Base-by-base conservation (phyloP, 2,113 vertebrate genomes). In the Patagioenas fasciata region DNA sequence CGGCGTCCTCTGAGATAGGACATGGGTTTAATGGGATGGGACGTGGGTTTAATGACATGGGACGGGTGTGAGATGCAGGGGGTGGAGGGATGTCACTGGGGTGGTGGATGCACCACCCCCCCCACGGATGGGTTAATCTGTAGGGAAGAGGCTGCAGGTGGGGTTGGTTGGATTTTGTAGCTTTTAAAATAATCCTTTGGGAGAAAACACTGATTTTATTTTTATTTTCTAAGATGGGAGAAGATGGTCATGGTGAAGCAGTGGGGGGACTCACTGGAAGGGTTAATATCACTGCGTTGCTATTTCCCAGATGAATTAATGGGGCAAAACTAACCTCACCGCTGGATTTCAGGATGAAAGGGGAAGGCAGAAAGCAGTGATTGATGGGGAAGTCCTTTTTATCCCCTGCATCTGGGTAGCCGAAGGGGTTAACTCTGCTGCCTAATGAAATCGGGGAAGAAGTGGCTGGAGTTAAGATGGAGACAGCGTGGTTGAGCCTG, bases 381-480 rank as follows among this genome's bases (percentile, higher is more conserved):
- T 3, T 8, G 42, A 17, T 42, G 42, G 60, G 44, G 50, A 38
- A 42, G 69, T 26, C 17, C 8, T 71, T 44, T 17, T 18, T 11
- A 13, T 5, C 11, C 42, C 24, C 18, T 2, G 3, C 23, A 7
- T 18, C 10, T n/a, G 38, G 11, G 40, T 79, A 16, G 48, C 32
- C 5, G 79, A 89, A 84, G 73, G 91, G 89, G 85, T 92, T 95
- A 95, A 95, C 62, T n/a, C 75, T 51, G 61, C 82, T 58, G 70
- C 91, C 51, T 69, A 32, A 62, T 53, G 82, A 88, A 88, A 88
- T 32, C 71, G 16, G 65, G 34, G 93, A 64, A 90, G 82, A 92
- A 95, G 90, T 95, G 90, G 66, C 90, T 89, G 86, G 90, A 95
- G 93, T 95, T 93, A 95, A 96, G 91, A 95, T 96, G 96, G 96